A percentile compares a stretch with the other conserved stretches of the same genome.
phyloP scores from a whole-genome alignment of 2,113 vertebrate species.

The Coturnix japonica region DNA sequence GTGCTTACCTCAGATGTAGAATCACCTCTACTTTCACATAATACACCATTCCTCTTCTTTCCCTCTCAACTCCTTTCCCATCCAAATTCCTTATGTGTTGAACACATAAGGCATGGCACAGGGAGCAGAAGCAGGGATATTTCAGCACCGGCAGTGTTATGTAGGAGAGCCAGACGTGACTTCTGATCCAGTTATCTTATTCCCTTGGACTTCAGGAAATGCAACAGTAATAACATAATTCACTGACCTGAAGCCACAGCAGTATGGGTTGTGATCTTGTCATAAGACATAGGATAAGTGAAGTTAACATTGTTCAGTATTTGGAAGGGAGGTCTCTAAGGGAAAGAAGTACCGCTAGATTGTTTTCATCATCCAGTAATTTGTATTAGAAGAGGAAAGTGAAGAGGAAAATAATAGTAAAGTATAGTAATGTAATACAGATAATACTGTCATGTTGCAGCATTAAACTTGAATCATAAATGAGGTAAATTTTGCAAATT shows the following conservation, averaged over 20 bases:
- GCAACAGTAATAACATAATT: background rate
- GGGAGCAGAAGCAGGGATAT: background rate
- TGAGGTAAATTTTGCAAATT: background rate
- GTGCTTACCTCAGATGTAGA: background rate
- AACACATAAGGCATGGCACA: background rate
- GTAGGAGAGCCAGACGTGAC: background rate
- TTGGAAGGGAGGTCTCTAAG: background rate
- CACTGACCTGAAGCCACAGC: background rate
- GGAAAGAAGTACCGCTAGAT: background rate
- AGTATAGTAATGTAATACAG: background rate
- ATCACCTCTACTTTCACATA: background rate
- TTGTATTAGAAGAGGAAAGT: background rate
- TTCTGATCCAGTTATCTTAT: background rate
- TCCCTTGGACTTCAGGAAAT: constrained; percentile 19
- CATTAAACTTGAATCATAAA: background rate
- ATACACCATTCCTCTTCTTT: background rate
- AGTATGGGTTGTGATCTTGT: constrained; percentile 1
- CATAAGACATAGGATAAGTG: background rate
- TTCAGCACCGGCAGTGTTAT: background rate
- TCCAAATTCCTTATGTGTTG: background rate
- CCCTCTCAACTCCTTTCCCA: background rate
- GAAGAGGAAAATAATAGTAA: background rate
- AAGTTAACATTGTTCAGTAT: background rate
- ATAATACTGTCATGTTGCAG: background rate
- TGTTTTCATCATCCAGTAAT: background rate